Percentiles rank a stretch among this genome's conserved stretches.
Conservation (phyloP, 2,113 vertebrate genomes). For the Lasiurus cinereus region DNA sequence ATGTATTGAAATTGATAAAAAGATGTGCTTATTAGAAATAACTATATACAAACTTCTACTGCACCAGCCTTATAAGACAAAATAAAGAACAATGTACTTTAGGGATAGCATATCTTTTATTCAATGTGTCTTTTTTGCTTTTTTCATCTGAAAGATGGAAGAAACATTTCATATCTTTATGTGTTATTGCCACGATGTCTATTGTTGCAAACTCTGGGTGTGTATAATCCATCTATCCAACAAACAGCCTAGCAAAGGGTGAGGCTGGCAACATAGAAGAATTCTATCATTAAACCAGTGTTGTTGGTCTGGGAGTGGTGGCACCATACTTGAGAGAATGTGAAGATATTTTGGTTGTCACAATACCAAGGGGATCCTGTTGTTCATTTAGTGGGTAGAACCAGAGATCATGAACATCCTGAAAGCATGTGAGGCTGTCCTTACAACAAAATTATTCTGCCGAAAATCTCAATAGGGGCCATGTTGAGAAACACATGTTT, state of each 20-base stretch:
- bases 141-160: not conserved
- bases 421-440: not conserved
- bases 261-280: not conserved
- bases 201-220: not conserved
- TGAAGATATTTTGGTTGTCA: not conserved
- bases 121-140: not conserved
- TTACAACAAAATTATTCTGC: not conserved
- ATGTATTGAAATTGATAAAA: constrained; percentile 12
- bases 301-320: not conserved
- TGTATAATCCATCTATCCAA: not conserved
- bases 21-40: constrained; percentile 23
- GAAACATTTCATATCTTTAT: constrained; percentile 7
- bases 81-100: not conserved
- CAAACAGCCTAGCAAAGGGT: not conserved
- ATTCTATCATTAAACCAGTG: not conserved
- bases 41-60: not conserved
- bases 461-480: not conserved
- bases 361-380: not conserved
- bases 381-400: not conserved
- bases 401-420: not conserved
- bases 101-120: not conserved
- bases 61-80: not conserved
- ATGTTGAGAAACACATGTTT: not conserved
- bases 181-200: not conserved
- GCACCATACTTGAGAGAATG: not conserved